Evolutionary conservation across 2,888 invertebrate genomes (phyloP).

Genomic region (Ormyrus pomaceus): DNA sequence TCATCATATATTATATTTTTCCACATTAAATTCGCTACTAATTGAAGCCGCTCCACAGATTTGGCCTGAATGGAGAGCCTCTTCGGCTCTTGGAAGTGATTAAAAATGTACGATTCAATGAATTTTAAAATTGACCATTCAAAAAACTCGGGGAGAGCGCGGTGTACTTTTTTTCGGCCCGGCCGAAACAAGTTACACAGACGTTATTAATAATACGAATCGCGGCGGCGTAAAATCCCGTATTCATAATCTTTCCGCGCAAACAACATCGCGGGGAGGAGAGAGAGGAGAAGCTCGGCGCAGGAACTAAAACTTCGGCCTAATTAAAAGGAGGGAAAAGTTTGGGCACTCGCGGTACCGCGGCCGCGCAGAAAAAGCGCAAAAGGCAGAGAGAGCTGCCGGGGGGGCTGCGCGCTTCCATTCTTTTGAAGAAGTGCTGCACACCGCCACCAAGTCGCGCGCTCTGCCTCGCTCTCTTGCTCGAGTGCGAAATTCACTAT

Average conservation of each 20-base stretch:
- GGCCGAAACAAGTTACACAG: background rate
- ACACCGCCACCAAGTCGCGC: background rate
- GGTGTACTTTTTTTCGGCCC: background rate
- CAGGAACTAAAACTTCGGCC: slow-evolving; percentile 30
- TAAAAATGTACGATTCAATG: background rate
- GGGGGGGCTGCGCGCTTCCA: background rate
- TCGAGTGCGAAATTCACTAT: slow-evolving; percentile 32
- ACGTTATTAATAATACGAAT: slow-evolving; percentile 33
- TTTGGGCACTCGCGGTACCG: background rate
- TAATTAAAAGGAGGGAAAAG: slow-evolving; percentile 35
- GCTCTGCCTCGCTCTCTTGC: background rate
- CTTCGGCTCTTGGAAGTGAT: too few relatives aligned
- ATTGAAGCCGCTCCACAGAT: too few relatives aligned
- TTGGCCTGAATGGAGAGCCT: too few relatives aligned
- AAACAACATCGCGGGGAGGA: slow-evolving; percentile 15
- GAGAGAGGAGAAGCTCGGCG: background rate
- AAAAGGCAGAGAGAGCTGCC: background rate
- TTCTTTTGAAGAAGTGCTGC: slow-evolving; percentile 10
- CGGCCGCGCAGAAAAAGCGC: slow-evolving; percentile 9
- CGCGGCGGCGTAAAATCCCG: slow-evolving; percentile 22
- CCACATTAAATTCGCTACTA: too few relatives aligned
- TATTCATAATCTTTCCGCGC: slow-evolving; percentile 41
- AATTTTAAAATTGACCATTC: slow-evolving; percentile 2
- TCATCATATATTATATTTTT: too few relatives aligned
- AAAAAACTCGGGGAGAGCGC: background rate